Conservation (phyloP, 2,113 vertebrate species). For the Pipra filicauda region DNA sequence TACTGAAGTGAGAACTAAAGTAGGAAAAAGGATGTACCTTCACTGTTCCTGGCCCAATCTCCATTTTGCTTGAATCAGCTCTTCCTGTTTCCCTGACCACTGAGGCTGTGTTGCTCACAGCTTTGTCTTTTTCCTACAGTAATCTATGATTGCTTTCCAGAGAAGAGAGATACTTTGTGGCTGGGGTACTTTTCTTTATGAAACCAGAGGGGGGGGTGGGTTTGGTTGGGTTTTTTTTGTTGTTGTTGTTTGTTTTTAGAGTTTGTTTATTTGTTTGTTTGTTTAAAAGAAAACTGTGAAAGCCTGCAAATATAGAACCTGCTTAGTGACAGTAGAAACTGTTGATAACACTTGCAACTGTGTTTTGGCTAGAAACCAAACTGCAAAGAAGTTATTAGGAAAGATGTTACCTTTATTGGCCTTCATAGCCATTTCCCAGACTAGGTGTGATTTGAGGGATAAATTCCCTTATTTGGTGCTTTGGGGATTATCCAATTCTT, state of each 20-base stretch:
- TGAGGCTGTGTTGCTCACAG: not conserved
- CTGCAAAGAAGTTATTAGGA: not conserved
- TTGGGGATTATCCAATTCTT: not conserved
- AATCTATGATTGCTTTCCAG: not conserved
- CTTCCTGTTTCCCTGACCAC: not conserved
- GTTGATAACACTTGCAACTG: not conserved
- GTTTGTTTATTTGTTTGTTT: not conserved
- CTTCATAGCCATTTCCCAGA: not conserved
- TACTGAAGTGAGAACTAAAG: not conserved
- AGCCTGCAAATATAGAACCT: not conserved
- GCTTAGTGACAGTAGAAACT: not conserved
- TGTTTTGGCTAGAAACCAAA: not conserved
- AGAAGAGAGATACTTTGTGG: not conserved
- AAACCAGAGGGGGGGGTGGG: not conserved
- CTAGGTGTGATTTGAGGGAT: not conserved
- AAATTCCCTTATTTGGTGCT: not conserved
- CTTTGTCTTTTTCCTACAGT: not conserved
- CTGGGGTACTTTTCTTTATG: not conserved
- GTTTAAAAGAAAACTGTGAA: not conserved
- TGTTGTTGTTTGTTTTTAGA: too few species aligned
- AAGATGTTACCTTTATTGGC: not conserved
- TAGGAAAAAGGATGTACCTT: not conserved
- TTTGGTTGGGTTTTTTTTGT: too few species aligned
- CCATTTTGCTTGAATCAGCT: not conserved
- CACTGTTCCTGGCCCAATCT: not conserved